phyloP scores from a whole-genome alignment of 2,113 vertebrate genomes.

The Oryzias melastigma region DNA sequence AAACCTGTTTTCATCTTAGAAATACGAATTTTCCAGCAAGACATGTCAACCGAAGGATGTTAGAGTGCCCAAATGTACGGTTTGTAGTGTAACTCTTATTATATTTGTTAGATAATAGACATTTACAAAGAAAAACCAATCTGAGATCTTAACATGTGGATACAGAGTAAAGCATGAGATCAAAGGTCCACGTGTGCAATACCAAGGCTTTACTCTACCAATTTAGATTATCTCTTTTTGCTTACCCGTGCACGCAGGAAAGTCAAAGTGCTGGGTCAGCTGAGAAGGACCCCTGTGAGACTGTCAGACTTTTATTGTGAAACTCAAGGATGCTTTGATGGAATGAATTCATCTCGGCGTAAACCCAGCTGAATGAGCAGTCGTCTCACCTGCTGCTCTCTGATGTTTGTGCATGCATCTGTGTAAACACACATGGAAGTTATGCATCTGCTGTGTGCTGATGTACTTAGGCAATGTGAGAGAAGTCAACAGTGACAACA shows the following conservation, averaged over 20 bases:
- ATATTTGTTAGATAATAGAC: slow-evolving; percentile 13
- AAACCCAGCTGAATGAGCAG: slow-evolving; percentile 20
- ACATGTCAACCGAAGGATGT: not conserved
- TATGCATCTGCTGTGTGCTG: not conserved
- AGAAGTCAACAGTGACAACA: not conserved
- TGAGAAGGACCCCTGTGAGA: slow-evolving; percentile 16
- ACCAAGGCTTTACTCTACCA: slow-evolving; percentile 42
- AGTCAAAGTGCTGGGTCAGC: slow-evolving; percentile 29
- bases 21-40: slow-evolving; percentile 8
- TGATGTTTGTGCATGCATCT: slow-evolving; percentile 1
- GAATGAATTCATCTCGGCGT: slow-evolving; percentile 7
- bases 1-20: not conserved
- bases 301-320: slow-evolving; percentile 21
- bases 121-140: slow-evolving; percentile 24
- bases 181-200: slow-evolving; percentile 50
- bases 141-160: slow-evolving; percentile 33
- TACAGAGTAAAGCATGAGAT: slow-evolving; percentile 42
- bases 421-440: not conserved
- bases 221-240: slow-evolving; percentile 49
- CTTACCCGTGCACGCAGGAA: slow-evolving; percentile 29
- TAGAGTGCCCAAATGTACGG: slow-evolving; percentile 8
- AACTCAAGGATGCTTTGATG: slow-evolving; percentile 46
- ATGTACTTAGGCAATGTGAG: not conserved
- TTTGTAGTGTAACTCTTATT: slow-evolving; percentile 5
- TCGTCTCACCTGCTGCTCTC: slow-evolving; percentile 5